phyloP scores from a whole-genome alignment of 2,888 invertebrate genomes.

The Elysia crispata region DNA sequence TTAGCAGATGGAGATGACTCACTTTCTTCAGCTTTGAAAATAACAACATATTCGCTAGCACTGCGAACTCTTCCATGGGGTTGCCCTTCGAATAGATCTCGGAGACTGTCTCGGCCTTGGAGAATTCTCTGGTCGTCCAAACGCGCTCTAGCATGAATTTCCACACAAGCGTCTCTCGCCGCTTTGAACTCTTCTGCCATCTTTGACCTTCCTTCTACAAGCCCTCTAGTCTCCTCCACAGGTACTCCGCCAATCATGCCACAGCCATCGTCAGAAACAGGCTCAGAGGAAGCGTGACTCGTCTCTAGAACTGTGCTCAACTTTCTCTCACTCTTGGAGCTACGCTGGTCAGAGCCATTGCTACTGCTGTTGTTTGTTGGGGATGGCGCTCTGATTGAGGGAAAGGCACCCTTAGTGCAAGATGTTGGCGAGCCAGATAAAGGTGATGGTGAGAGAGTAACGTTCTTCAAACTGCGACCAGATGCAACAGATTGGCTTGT shows the following conservation, averaged over 20 bases:
- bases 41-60: conserved; percentile 60
- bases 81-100: conserved; percentile 53
- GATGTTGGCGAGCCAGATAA: too few relatives aligned
- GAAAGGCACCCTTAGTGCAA: background rate
- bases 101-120: conserved; percentile 49
- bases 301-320: conserved; percentile 59
- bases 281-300: conserved; percentile 51
- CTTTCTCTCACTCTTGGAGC: conserved; percentile 53
- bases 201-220: too few relatives aligned
- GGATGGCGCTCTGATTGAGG: background rate
- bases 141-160: too few relatives aligned
- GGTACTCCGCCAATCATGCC: conserved; percentile 2
- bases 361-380: background rate
- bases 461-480: too few relatives aligned
- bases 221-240: too few relatives aligned
- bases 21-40: conserved; percentile 50
- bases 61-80: conserved; percentile 53
- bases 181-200: too few relatives aligned
- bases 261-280: conserved; percentile 21
- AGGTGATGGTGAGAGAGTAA: background rate
- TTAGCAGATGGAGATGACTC: background rate
- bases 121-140: conserved; percentile 47
- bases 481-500: too few relatives aligned
- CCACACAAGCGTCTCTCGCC: too few relatives aligned
- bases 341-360: conserved; percentile 6